Evolutionary conservation across 2,113 vertebrate genomes (phyloP).

Genomic region (Argyrosomus japonicus): DNA sequence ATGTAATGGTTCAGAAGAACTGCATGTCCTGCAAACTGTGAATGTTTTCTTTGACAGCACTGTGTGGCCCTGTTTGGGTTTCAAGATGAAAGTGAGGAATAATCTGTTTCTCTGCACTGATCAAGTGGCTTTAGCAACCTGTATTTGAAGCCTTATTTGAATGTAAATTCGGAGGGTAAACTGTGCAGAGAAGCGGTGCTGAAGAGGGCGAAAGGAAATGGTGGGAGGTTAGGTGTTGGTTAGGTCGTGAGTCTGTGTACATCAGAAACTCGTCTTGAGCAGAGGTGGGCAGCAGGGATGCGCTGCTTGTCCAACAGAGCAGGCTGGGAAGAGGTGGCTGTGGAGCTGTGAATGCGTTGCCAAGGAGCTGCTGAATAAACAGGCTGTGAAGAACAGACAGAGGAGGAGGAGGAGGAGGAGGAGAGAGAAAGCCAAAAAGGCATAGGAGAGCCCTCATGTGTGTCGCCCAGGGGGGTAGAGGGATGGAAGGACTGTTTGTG

Average conservation of each 20-base stretch:
- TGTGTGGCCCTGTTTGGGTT: neutral
- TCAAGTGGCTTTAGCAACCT: neutral
- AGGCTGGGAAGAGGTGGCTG: conserved; percentile 23
- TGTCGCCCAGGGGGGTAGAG: neutral
- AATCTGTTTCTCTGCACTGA: neutral
- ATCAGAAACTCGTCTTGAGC: conserved; percentile 40
- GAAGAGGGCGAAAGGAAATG: neutral
- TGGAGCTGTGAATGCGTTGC: conserved; percentile 51
- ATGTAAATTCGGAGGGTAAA: neutral
- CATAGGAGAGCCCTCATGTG: conserved; percentile 51
- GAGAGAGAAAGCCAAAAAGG: conserved; percentile 42
- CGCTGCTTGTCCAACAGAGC: conserved; percentile 40
- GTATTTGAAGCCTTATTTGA: neutral
- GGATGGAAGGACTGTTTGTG: neutral
- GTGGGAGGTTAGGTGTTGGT: neutral
- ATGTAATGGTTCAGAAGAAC: conserved; percentile 3
- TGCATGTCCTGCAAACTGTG: neutral
- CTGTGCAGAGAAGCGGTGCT: neutral
- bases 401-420: conserved; percentile 19
- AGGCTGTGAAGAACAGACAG: conserved; percentile 58
- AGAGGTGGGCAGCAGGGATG: conserved; percentile 47
- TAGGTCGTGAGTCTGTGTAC: conserved; percentile 14
- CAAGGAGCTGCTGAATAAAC: conserved; percentile 62
- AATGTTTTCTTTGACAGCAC: neutral
- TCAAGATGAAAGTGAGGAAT: neutral